These are phyloP conservation scores for Sciurus carolinensis DNA, from an alignment of 2,797 vertebrate genomes.

Conservation along the genomic window DNA sequence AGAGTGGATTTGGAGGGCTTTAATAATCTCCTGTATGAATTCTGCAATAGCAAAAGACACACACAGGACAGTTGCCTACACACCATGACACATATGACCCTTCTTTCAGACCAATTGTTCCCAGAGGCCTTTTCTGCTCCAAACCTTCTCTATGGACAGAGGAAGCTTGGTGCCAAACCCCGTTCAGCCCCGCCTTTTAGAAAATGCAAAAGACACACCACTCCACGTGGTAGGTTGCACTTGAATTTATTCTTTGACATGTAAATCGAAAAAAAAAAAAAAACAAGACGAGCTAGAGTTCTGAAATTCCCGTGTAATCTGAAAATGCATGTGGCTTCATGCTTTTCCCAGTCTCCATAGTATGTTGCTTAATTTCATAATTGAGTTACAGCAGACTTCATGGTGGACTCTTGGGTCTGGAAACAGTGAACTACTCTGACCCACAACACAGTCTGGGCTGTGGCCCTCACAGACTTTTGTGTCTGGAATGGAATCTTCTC, in stretches of 20 bases:
- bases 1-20: slow-evolving; percentile 52
- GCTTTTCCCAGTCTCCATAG: slow-evolving; percentile 57
- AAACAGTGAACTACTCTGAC: not conserved
- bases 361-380: slow-evolving; percentile 78
- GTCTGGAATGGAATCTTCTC: not conserved
- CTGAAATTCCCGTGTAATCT: slow-evolving; percentile 78
- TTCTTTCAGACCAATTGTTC: slow-evolving; percentile 51
- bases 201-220: not conserved
- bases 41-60: slow-evolving; percentile 41
- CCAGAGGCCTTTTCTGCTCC: slow-evolving; percentile 42
- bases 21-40: slow-evolving; percentile 54
- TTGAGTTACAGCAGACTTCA: slow-evolving; percentile 68
- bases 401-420: not conserved
- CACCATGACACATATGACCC: not conserved
- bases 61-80: not conserved
- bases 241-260: slow-evolving; percentile 67
- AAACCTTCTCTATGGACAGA: slow-evolving; percentile 39
- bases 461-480: too few species aligned
- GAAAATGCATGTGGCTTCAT: slow-evolving; percentile 69
- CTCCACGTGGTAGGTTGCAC: not conserved
- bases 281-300: slow-evolving; percentile 70
- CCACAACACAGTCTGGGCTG: too few species aligned
- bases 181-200: not conserved
- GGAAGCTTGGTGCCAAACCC: slow-evolving; percentile 46
- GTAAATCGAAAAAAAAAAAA: slow-evolving; percentile 73